Percentiles rank a stretch among this genome's conserved stretches.
Conservation (phyloP, 1,140 invertebrate species). For the Armadillidium nasatum region DNA sequence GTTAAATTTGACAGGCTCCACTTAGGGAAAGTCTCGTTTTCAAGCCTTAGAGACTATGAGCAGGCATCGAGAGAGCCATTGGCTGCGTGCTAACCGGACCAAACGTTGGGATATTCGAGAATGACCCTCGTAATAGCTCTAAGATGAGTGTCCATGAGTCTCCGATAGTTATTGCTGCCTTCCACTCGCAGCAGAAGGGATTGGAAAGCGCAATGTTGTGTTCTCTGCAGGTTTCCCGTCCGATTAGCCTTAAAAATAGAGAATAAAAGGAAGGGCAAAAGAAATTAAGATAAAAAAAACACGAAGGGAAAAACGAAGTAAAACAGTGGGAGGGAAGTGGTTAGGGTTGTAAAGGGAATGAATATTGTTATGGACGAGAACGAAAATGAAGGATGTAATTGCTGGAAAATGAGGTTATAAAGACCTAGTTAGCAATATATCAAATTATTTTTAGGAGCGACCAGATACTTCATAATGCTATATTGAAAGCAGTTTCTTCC, state of each 20-base stretch:
- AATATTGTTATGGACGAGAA: conserved; percentile 8
- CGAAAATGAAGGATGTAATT: conserved; percentile 2
- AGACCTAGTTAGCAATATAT: conserved; percentile 5
- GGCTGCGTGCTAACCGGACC: conserved; percentile 9
- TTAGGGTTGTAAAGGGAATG: conserved; percentile 1
- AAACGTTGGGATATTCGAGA: conserved; percentile 3
- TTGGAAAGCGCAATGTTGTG: conserved; percentile 3
- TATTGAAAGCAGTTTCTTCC: too few relatives aligned
- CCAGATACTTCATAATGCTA: not conserved
- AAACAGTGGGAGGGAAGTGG: conserved; percentile 8
- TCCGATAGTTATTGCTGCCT: conserved; percentile 8
- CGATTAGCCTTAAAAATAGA: not conserved
- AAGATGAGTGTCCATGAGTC: conserved; percentile 9
- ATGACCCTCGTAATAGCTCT: conserved; percentile 8
- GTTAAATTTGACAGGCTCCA: conserved; percentile 7
- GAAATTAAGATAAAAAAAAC: not conserved
- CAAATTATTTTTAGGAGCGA: conserved; percentile 6
- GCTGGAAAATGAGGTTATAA: conserved; percentile 8
- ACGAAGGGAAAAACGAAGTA: not conserved
- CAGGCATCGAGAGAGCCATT: conserved; percentile 1
- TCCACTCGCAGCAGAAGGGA: not conserved
- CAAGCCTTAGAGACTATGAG: conserved; percentile 11
- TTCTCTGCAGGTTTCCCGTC: not conserved
- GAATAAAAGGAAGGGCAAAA: not conserved
- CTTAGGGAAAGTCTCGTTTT: conserved; percentile 5